phyloP scores from a whole-genome alignment of 1,140 invertebrate genomes.

The Pollicipes pollicipes region DNA sequence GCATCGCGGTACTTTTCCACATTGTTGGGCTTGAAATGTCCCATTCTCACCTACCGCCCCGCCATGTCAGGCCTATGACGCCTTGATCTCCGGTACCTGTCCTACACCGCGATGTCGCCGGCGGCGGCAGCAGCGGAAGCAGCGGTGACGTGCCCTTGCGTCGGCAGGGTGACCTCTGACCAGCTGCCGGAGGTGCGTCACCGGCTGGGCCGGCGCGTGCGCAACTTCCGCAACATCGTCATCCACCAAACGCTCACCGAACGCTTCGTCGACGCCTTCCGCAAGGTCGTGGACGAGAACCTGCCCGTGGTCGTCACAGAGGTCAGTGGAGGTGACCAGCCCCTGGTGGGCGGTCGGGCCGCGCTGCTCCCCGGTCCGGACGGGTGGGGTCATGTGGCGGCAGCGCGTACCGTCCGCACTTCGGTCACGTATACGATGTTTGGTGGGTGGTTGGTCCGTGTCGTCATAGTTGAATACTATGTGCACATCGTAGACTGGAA shows the following conservation, averaged over 20 bases:
- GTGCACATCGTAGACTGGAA: no score
- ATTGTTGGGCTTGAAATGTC: no score
- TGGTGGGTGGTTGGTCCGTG: conserved; percentile 9
- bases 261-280: conserved; percentile 64
- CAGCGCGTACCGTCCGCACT: no score
- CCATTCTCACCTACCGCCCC: conserved; percentile 28
- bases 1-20: no score
- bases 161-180: conserved; percentile 44
- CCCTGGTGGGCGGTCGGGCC: no score
- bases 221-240: conserved; percentile 53
- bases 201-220: conserved; percentile 48
- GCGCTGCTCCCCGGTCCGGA: no score
- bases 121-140: conserved; percentile 1
- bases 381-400: no score
- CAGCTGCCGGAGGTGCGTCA: conserved; percentile 63
- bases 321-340: conserved; percentile 29
- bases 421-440: no score
- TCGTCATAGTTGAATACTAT: no score
- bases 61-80: conserved; percentile 39
- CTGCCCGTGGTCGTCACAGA: conserved; percentile 42
- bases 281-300: conserved; percentile 52
- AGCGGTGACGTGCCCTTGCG: conserved; percentile 15
- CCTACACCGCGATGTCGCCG: not conserved
- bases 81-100: conserved; percentile 5
- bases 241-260: conserved; percentile 63